Evolutionary conservation across 2,113 vertebrate species (phyloP), one percentile per base, ranked within the genome.

Genomic region (Charina bottae): DNA sequence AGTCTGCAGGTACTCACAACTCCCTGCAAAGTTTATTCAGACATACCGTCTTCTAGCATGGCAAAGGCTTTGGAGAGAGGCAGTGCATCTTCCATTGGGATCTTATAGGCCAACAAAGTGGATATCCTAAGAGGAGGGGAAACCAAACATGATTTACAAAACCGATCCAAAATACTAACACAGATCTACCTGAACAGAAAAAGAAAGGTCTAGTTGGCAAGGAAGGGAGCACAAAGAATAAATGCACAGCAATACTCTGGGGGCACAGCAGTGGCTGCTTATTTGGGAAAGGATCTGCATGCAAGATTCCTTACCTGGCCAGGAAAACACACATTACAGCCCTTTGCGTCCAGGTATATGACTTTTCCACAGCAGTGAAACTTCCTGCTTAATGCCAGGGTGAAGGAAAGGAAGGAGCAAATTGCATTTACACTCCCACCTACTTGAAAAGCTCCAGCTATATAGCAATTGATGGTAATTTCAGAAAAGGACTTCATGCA

Each of bases 1-100:
- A 37, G 17, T 78, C 33, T 78, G 72, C 17, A 78, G 17, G 33
- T 9, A 15, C 33, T 21, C 8, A 59, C 55, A 59, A 59, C 59
- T 28, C 56, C 46, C 12, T 59, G 24, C 15, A 84, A 24, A 46
- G 17, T 90, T 12, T 59, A 46, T 46, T 13, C 58, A n/a, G 33
- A 90, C 98, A 97, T 97, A 99, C 99, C 98, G 56, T 94, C 97
- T 97, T 99, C 99, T 89, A 99, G 92, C 95, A 97, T 97, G 68
- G 97, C 96, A 96, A 99, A 99, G 28, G 98, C 95, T 88, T 96
- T 96, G 6, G 98, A 98, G 59, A 99, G 97, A 64, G 98, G 99
- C 2, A 94, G 92, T 0, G 98, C 98, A 26, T 99, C 98, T 92
- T 98, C 98, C 96, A 97, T 96, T 3, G 99, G 98, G 90, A 99